A percentile compares a stretch with the other conserved stretches of the same genome.
These are phyloP conservation scores for Amphilophus citrinellus DNA, from an alignment of 2,113 vertebrate species.

Conservation along the genomic window DNA sequence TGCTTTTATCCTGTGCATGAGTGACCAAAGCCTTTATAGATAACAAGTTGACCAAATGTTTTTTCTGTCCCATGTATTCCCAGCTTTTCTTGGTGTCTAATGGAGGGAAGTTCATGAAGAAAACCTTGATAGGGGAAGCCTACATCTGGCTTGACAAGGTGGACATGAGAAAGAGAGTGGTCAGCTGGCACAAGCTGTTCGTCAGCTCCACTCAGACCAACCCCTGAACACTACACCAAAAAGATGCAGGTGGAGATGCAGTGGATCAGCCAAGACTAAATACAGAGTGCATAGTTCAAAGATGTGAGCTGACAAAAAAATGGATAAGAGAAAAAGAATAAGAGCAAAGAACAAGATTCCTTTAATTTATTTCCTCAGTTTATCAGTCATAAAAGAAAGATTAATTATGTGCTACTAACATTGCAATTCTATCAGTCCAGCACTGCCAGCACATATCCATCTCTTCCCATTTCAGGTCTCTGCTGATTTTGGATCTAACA, in stretches of 20 bases:
- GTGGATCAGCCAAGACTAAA: constrained; percentile 21
- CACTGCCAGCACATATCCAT: constrained; percentile 72
- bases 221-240: constrained; percentile 60
- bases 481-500: constrained; percentile 39
- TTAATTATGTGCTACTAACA: constrained; percentile 22
- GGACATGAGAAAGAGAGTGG: constrained; percentile 97
- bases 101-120: constrained; percentile 99
- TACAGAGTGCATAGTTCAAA: constrained; percentile 8
- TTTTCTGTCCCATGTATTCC: background rate
- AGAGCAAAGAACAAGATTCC: constrained; percentile 2
- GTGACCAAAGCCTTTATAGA: background rate
- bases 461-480: constrained; percentile 22
- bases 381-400: background rate
- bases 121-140: constrained; percentile 97
- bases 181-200: constrained; percentile 99
- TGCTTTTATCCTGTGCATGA: background rate
- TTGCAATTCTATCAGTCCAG: constrained; percentile 57
- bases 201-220: constrained; percentile 91
- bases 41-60: background rate
- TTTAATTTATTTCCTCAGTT: constrained; percentile 37
- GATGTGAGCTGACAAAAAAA: background rate
- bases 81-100: constrained; percentile 98
- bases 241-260: background rate
- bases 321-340: background rate
- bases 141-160: constrained; percentile 99